Conservation (phyloP, 1,140 invertebrate species). For the Prorops nasuta region DNA sequence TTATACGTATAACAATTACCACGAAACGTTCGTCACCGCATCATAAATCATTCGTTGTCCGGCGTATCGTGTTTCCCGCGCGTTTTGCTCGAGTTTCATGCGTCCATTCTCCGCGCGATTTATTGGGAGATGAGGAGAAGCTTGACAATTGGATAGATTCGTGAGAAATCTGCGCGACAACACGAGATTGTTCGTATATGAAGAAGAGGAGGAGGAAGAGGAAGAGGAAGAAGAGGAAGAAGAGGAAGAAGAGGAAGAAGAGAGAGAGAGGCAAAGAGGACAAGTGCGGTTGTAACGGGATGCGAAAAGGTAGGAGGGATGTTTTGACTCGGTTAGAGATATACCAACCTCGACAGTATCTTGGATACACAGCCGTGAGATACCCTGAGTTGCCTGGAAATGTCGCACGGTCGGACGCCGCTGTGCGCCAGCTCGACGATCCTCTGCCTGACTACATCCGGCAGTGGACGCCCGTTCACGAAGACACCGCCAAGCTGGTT, state of each 20-base stretch:
- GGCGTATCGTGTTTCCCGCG: too few relatives aligned
- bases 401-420: conserved; percentile 92
- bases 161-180: too few relatives aligned
- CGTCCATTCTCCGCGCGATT: too few relatives aligned
- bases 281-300: conserved; percentile 26
- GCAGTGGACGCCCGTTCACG: conserved; percentile 92
- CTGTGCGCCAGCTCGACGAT: conserved; percentile 96
- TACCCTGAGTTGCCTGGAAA: conserved; percentile 84
- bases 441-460: conserved; percentile 89
- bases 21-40: too few relatives aligned
- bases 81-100: too few relatives aligned
- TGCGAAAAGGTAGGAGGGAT: conserved; percentile 8
- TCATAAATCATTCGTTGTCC: too few relatives aligned
- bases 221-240: neutral
- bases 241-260: neutral
- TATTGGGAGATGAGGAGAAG: too few relatives aligned
- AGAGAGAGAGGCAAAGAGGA: neutral
- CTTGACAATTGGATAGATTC: too few relatives aligned
- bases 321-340: neutral
- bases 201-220: too few relatives aligned
- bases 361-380: conserved; percentile 93
- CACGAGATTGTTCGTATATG: too few relatives aligned
- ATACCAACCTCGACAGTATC: conserved; percentile 85
- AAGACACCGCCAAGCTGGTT: conserved; percentile 96
- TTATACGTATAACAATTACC: too few relatives aligned